A percentile compares a stretch with the other conserved stretches of the same genome.
phyloP scores from a whole-genome alignment of 1,140 invertebrate genomes.

The Papilio aristodemus region DNA sequence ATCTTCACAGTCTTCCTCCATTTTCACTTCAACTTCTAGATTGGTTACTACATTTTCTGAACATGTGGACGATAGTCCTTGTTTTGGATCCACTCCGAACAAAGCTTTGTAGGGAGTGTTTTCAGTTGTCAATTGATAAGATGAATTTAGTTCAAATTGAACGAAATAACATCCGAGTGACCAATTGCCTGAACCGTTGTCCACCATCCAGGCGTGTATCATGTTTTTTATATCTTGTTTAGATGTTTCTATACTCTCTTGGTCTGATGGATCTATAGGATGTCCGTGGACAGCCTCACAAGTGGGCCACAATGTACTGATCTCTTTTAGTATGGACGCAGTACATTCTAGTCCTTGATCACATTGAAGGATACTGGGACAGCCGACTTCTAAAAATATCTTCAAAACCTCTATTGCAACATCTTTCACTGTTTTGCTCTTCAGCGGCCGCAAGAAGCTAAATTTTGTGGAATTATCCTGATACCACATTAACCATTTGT shows the following conservation, averaged over 20 bases:
- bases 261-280: slow-evolving; percentile 43
- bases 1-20: background rate
- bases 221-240: slow-evolving; percentile 66
- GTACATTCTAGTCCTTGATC: slow-evolving; percentile 65
- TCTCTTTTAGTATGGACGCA: slow-evolving; percentile 56
- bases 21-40: background rate
- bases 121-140: slow-evolving; percentile 13
- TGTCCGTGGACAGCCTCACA: slow-evolving; percentile 62
- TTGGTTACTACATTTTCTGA: background rate
- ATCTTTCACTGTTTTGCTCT: slow-evolving; percentile 51
- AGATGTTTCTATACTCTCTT: slow-evolving; percentile 47
- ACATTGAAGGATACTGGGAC: slow-evolving; percentile 57
- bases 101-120: slow-evolving; percentile 34
- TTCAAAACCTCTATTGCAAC: slow-evolving; percentile 45
- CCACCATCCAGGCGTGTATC: slow-evolving; percentile 55
- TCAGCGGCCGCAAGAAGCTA: slow-evolving; percentile 49
- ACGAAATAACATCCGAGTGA: slow-evolving; percentile 42
- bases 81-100: slow-evolving; percentile 27
- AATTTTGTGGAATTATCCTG: slow-evolving; percentile 63
- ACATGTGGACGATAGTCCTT: background rate
- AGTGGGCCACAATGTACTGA: slow-evolving; percentile 62
- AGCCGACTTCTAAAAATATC: slow-evolving; percentile 61
- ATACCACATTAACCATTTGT: slow-evolving; percentile 23
- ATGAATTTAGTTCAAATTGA: slow-evolving; percentile 36
- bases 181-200: slow-evolving; percentile 56